Evolutionary conservation across 2,888 invertebrate genomes (phyloP).

Genomic region (Fragum sueziense): DNA sequence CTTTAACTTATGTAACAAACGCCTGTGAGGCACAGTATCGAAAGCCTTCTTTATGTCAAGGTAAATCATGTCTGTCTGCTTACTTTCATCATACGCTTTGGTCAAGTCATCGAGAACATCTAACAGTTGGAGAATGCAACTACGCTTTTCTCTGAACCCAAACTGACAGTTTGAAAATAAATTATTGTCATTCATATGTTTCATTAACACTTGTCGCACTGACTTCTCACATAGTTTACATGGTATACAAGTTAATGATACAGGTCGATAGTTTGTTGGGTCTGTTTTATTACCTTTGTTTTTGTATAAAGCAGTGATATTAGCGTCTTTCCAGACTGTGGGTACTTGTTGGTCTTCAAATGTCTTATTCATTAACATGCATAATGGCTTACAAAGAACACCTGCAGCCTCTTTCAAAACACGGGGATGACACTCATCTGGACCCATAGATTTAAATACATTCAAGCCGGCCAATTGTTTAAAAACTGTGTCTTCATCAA

Average conservation of each 20-base stretch:
- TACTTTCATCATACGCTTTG: background rate
- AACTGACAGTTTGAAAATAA: slow-evolving; percentile 5
- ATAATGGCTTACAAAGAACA: background rate
- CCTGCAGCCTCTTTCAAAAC: background rate
- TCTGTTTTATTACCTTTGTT: slow-evolving; percentile 6
- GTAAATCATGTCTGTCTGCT: background rate
- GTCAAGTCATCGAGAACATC: background rate
- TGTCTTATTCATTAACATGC: background rate
- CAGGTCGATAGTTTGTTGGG: slow-evolving; percentile 1
- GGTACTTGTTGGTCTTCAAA: background rate
- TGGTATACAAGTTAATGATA: background rate
- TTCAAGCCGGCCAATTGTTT: background rate
- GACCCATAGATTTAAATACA: background rate
- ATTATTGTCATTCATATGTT: slow-evolving; percentile 12
- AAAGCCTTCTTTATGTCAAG: background rate
- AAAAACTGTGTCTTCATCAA: background rate
- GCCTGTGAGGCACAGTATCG: background rate
- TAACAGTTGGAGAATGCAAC: background rate
- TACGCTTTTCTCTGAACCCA: slow-evolving; percentile 1
- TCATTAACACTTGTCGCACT: background rate
- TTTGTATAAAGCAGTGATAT: slow-evolving; percentile 11
- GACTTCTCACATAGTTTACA: background rate
- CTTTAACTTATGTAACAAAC: background rate
- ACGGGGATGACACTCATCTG: slow-evolving; percentile 6
- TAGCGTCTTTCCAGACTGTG: slow-evolving; percentile 6